Evolutionary conservation across 2,888 invertebrate genomes (phyloP), one percentile per base, ranked within the genome.

Genomic region (Amaurobius ferox): DNA sequence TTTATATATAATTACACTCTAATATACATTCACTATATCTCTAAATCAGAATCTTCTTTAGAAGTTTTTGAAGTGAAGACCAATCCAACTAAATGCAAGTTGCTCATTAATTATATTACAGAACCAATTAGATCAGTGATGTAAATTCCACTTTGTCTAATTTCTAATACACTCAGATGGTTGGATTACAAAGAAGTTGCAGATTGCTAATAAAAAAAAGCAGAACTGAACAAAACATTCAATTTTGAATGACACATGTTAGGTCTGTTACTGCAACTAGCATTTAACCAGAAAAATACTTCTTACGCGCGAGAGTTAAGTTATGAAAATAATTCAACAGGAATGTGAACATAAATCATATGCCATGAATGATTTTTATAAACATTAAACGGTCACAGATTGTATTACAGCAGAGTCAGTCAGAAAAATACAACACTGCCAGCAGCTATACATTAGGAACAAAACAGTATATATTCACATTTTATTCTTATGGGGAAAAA

Each of bases 381-480:
- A 66, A 80, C 66, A 80, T 73, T 67, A 61, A 80, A 73, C 73
- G 73, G 48, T 67, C 66, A 80, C 67, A 62, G 61, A 67, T 73
- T 67, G 72, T 55, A 48, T 72, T 64, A 77, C 71, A 55, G 72
- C 78, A 86, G 73, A 79, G 72, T 77, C 61, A 30, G 66, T 77
- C 76, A 72, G 79, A 79, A 86, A 86, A 79, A 78, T 86, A 85
- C 77, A 68, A 79, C 71, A 86, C 86, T 86, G 86, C 86, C 86
- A 86, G 86, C 86, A 86, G 86, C 86, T 86, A 86, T 79, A 86
- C 79, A 79, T 62, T 86, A 86, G 86, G 79, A 86, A 86, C 86
- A 86, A 86, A 86, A 86, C 72, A 78, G 72, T 78, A 72, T 85
- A 85, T 85, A 86, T 86, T 86, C 79, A 79, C 86, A 86, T 62